Evolutionary conservation across 2,113 vertebrate genomes (phyloP).

Genomic region (Tringa solitaria): DNA sequence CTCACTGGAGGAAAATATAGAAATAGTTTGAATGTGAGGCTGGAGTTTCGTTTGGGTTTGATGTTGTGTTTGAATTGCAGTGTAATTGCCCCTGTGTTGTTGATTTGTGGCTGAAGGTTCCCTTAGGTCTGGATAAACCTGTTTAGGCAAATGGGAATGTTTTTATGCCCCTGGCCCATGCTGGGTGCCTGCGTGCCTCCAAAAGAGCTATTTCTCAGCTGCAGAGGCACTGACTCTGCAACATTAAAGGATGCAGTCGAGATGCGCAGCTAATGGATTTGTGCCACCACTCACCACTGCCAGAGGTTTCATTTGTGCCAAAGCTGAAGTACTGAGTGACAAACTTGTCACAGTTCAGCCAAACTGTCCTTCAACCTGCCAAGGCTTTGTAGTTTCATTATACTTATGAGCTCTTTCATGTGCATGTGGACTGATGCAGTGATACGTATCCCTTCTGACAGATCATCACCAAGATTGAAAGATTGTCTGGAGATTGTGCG

Average conservation of each 20-base stretch:
- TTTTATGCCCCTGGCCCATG: not conserved
- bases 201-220: not conserved
- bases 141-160: not conserved
- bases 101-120: not conserved
- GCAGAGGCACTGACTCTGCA: not conserved
- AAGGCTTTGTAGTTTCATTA: not conserved
- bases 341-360: not conserved
- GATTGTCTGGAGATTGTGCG: not conserved
- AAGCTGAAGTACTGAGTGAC: not conserved
- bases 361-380: not conserved
- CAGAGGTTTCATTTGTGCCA: not conserved
- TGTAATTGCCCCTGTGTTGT: not conserved
- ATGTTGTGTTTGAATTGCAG: not conserved
- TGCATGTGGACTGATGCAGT: not conserved
- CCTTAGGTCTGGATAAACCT: not conserved
- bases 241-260: not conserved
- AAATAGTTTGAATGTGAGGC: not conserved
- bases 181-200: not conserved
- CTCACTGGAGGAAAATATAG: not conserved
- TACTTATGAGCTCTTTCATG: accelerated
- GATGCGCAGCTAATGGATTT: not conserved
- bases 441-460: not conserved
- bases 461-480: not conserved
- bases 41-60: slow-evolving; percentile 9
- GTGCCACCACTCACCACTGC: not conserved